Conservation (phyloP, 2,113 vertebrate species). For the Vanacampus margaritifer region DNA sequence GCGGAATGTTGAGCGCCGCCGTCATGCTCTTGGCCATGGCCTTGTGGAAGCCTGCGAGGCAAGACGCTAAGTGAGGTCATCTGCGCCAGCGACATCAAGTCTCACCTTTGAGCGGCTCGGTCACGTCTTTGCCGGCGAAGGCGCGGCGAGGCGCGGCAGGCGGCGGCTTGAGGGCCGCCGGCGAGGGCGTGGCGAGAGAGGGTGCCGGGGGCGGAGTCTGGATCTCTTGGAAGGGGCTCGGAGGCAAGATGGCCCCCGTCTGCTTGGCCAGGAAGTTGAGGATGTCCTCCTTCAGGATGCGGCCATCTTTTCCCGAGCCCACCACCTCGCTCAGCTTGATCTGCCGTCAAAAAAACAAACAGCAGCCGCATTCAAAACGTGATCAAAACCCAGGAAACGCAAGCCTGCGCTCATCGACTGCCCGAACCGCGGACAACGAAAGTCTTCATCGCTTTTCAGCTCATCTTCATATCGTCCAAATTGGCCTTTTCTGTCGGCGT, state of each 20-base stretch:
- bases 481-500: no score
- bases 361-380: no score
- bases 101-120: conserved; percentile 88
- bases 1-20: conserved; percentile 89
- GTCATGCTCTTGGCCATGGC: conserved; percentile 95
- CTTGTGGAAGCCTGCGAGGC: conserved; percentile 83
- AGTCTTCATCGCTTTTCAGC: no score
- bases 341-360: conserved; percentile 54
- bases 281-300: conserved; percentile 98
- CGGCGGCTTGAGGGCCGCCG: conserved; percentile 26
- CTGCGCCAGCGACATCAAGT: background rate
- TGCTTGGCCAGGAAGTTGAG: conserved; percentile 91
- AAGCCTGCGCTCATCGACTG: no score
- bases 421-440: no score
- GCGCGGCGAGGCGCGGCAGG: conserved; percentile 55
- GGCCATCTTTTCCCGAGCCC: conserved; percentile 89
- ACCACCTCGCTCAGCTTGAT: conserved; percentile 95
- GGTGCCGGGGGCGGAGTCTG: conserved; percentile 61
- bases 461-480: no score
- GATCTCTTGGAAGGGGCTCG: conserved; percentile 81
- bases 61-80: background rate
- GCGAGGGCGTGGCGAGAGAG: conserved; percentile 46
- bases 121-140: conserved; percentile 84
- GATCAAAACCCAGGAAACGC: no score
- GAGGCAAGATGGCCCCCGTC: conserved; percentile 93